Evolutionary conservation across 1,140 invertebrate genomes (phyloP).

Genomic region (Dendroctonus valens): DNA sequence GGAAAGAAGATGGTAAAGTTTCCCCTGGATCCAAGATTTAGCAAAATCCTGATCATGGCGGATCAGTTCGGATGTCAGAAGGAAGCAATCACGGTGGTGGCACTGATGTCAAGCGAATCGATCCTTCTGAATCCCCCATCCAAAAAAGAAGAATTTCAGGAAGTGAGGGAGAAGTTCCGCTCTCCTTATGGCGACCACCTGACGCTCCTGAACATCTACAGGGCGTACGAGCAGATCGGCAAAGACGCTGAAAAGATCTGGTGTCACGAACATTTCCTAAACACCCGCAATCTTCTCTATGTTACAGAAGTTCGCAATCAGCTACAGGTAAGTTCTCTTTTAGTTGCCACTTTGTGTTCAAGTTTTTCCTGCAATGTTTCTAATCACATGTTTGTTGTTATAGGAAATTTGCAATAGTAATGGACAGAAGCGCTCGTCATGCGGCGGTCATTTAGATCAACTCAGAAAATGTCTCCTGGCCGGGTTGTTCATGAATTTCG

Average conservation of each 20-base stretch:
- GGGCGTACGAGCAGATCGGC: conserved; percentile 69
- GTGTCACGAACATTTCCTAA: conserved; percentile 89
- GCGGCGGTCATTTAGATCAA: conserved; percentile 69
- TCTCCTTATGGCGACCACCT: conserved; percentile 90
- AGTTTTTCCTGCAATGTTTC: no score
- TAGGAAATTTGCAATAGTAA: conserved; percentile 69
- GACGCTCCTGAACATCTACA: conserved; percentile 87
- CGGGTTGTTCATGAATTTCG: conserved; percentile 87
- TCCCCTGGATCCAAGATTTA: conserved; percentile 88
- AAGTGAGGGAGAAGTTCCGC: conserved; percentile 76
- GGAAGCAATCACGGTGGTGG: conserved; percentile 68
- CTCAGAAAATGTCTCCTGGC: conserved; percentile 76
- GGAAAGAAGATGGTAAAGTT: conserved; percentile 88
- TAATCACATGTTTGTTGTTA: no score
- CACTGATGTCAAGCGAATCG: conserved; percentile 60
- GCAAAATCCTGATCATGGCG: conserved; percentile 79
- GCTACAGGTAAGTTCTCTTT: conserved; percentile 53
- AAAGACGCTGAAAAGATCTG: conserved; percentile 76
- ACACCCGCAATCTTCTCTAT: conserved; percentile 80
- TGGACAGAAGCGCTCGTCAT: conserved; percentile 68
- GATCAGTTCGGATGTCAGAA: conserved; percentile 68
- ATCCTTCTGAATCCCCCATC: conserved; percentile 58
- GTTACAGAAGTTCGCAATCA: conserved; percentile 82
- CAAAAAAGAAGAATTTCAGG: conserved; percentile 66
- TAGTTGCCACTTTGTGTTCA: not conserved